Evolutionary conservation across 1,140 invertebrate species (phyloP).

Genomic region (Drosophila melanogaster): DNA sequence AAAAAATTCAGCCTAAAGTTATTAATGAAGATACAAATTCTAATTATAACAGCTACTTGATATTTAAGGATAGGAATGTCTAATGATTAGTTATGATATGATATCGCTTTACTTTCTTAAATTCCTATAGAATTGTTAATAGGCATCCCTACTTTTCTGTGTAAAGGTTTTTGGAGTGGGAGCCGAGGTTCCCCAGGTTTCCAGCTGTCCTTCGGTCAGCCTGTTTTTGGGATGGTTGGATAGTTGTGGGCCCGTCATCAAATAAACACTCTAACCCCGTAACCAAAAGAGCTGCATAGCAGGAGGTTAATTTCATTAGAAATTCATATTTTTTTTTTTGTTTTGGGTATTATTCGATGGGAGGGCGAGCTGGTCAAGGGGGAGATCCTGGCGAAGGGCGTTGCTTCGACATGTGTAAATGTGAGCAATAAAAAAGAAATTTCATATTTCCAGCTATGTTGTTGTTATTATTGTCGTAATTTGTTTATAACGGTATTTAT

Average conservation of each 20-base stretch:
- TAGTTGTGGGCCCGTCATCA: conserved; percentile 67
- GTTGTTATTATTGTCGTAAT: conserved; percentile 76
- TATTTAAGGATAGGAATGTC: too few species aligned
- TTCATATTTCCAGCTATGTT: conserved; percentile 41
- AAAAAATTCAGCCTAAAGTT: not conserved
- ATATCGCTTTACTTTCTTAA: too few species aligned
- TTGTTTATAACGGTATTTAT: conserved; percentile 84
- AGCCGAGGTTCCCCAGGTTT: not conserved
- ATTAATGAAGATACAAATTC: too few species aligned
- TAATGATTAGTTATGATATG: too few species aligned
- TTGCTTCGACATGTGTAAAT: conserved; percentile 78
- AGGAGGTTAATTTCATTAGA: conserved; percentile 79
- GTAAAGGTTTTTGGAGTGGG: conserved; percentile 4
- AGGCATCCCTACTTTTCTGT: not conserved
- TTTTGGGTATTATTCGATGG: conserved; percentile 31
- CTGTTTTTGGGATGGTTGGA: conserved; percentile 29
- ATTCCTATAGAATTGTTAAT: not conserved
- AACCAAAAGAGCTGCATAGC: conserved; percentile 10
- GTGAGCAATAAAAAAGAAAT: conserved; percentile 80
- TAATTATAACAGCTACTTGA: too few species aligned
- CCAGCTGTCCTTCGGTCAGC: conserved; percentile 41
- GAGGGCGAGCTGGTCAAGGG: not conserved
- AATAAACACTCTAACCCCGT: conserved; percentile 66
- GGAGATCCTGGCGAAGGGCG: conserved; percentile 13
- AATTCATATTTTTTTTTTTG: conserved; percentile 74